Evolutionary conservation across 2,797 vertebrate species (phyloP).

Genomic region (Galago senegalensis): DNA sequence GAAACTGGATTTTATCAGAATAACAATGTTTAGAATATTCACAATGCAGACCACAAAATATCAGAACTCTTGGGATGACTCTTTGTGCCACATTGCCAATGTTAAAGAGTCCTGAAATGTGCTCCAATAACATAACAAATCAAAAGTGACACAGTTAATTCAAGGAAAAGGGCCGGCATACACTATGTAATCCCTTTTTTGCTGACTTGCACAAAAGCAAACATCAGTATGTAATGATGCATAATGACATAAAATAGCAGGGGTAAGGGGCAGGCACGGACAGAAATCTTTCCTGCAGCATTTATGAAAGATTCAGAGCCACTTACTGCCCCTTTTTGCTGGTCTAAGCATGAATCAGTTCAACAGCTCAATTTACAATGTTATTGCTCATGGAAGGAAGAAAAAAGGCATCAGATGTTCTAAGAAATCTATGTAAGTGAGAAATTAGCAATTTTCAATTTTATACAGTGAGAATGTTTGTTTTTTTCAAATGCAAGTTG

Average conservation of each 20-base stretch:
- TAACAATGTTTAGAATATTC: slow-evolving; percentile 12
- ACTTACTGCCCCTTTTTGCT: slow-evolving; percentile 76
- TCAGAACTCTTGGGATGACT: background rate
- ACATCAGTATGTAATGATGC: slow-evolving; percentile 83
- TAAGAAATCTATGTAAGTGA: slow-evolving; percentile 74
- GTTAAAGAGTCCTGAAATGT: slow-evolving; percentile 72
- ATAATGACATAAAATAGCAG: slow-evolving; percentile 86
- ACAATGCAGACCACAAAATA: slow-evolving; percentile 5
- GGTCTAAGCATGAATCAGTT: slow-evolving; percentile 79
- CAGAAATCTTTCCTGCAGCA: slow-evolving; percentile 78
- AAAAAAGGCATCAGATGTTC: slow-evolving; percentile 67
- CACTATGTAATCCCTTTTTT: slow-evolving; percentile 81
- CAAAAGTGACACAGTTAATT: slow-evolving; percentile 86
- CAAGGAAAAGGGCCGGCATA: slow-evolving; percentile 77
- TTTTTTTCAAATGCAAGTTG: slow-evolving; percentile 46
- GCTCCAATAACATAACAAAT: slow-evolving; percentile 82
- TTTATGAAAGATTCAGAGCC: slow-evolving; percentile 84
- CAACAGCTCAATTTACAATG: slow-evolving; percentile 82
- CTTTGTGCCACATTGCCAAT: slow-evolving; percentile 55
- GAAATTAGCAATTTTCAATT: slow-evolving; percentile 73
- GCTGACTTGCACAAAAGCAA: slow-evolving; percentile 85
- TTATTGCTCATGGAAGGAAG: slow-evolving; percentile 71
- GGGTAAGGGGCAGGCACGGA: slow-evolving; percentile 75
- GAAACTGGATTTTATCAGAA: background rate
- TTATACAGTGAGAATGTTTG: slow-evolving; percentile 52